Base-by-base conservation (phyloP, 30 jellyfish, hydroid and myxozoan genomes). In the Chrysaora quinquecirrha region DNA sequence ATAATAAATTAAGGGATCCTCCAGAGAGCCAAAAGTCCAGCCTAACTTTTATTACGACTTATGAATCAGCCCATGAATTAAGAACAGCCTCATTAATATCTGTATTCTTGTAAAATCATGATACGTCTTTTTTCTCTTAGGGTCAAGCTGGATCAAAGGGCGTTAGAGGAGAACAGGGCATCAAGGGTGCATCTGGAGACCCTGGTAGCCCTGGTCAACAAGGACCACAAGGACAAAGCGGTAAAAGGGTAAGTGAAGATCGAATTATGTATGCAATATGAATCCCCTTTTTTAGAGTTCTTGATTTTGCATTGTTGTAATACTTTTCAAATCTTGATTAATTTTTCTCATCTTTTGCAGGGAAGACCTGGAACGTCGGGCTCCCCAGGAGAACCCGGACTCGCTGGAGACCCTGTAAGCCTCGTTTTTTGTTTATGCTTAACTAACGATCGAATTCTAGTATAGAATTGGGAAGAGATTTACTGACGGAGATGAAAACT, bases 141-240 rank as follows among this genome's bases (percentile, higher is more conserved):
- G 98, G 98, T 31, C 83, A 75, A 25, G 82, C 71, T 21, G 98
- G 98, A n/a, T 76, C 50, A 30, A 92, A 85, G 61, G 98, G 98
- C 9, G 82, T 76, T 31, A 27, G 34, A 48, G 96, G 96, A 67
- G 66, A 71, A 0, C 30, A 22, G 22, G 96, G 96, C 9, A 66
- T 71, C 20, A 69, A 75, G 31, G 96, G 96, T 7, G 83, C 82
- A 18, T 34, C 47, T 43, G 98, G 98, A 9, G 76, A 43, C 34
- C 32, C 84, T 10, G 97, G 97, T 58, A 72, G 75, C 22, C 80
- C 82, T 0, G 98, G 98, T 21, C 77, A 87, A 3, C 84, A 84
- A 12, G 87, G 87, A 4, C 16, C 50, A 1, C 52, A 31, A 56
- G 98, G 98, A 23, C 84, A 79, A 3, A 74, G 31, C 20, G 98